Base-by-base conservation (phyloP, 2,113 vertebrate genomes). In the Enhydra lutris region DNA sequence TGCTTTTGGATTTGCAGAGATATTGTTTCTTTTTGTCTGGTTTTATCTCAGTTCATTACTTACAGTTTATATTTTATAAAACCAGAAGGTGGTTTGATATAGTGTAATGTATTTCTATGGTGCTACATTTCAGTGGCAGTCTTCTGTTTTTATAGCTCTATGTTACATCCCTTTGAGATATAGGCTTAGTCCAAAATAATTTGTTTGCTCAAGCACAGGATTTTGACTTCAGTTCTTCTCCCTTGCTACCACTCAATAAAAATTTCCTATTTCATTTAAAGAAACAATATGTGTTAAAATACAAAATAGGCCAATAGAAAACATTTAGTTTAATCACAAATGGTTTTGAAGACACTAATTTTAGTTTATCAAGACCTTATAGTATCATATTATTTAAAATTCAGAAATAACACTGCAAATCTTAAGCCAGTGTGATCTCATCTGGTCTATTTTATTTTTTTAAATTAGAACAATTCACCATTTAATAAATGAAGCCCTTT, bases 41-140 rank as follows among this genome's bases (percentile, higher is more conserved):
- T 2, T 96, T 96, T 83, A 91, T 69, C 31, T 89, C 24, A 91
- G 47, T 50, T 96, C 55, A 88, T 84, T 96, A 79, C 4, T 95
- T 84, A 80, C 74, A 93, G 55, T 80, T 94, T 95, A 81, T 31
- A 87, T 94, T 97, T 94, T 88, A 90, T 94, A 90, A 96, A 97
- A 57, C 39, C 52, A 92, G 63, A 78, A 31, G 14, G n/a, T 65
- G 23, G 63, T 96, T 92, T 67, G 83, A 91, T 55, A 80, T 0
- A 24, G 55, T 87, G 11, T 31, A 45, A 80, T 45, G 0, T 80
- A 71, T 78, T 94, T 7, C 31, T 93, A 1, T 24, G 7, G 29
- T 86, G 47, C 55, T 74, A 36, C 26, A 31, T 71, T 89, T 91
- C 31, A 67, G 29, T 90, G 55, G 12, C n/a, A 57, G 9, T 50